Evolutionary conservation across 2,888 invertebrate species (phyloP).

Genomic region (Eupithecia insigniata): DNA sequence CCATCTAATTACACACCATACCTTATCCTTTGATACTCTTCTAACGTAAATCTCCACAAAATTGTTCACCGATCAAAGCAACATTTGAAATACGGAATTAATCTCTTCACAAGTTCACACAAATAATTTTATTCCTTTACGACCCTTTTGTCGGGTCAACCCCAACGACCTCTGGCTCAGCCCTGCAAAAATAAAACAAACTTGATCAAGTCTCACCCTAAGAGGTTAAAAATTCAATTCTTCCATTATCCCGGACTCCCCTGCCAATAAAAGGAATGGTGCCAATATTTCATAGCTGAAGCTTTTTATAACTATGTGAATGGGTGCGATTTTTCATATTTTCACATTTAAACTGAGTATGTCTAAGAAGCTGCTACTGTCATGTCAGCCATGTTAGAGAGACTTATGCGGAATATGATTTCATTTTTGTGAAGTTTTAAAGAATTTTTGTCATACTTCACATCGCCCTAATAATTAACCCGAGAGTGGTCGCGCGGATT

Average conservation of each 20-base stretch:
- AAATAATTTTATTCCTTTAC: background rate
- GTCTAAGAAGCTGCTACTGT: background rate
- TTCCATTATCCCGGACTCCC: conserved; percentile 38
- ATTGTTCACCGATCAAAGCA: background rate
- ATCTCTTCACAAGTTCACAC: background rate
- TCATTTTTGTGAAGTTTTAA: too few relatives aligned
- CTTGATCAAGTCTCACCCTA: conserved; percentile 31
- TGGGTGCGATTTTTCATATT: background rate
- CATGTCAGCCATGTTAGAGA: too few relatives aligned
- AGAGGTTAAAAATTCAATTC: conserved; percentile 47
- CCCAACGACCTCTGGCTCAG: conserved; percentile 20
- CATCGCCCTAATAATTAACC: too few relatives aligned
- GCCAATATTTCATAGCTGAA: conserved; percentile 41
- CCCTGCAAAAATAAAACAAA: conserved; percentile 32
- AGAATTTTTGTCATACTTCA: too few relatives aligned
- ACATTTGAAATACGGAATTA: background rate
- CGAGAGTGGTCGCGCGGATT: too few relatives aligned
- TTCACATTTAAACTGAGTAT: background rate
- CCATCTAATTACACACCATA: background rate
- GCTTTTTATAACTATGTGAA: conserved; percentile 16
- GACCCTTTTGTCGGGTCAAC: conserved; percentile 9
- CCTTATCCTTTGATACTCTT: background rate
- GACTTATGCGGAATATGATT: too few relatives aligned
- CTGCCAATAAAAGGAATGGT: conserved; percentile 38
- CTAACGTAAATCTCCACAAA: background rate